Evolutionary conservation across 1,140 invertebrate species (phyloP).

Genomic region (Megalopta genalis): DNA sequence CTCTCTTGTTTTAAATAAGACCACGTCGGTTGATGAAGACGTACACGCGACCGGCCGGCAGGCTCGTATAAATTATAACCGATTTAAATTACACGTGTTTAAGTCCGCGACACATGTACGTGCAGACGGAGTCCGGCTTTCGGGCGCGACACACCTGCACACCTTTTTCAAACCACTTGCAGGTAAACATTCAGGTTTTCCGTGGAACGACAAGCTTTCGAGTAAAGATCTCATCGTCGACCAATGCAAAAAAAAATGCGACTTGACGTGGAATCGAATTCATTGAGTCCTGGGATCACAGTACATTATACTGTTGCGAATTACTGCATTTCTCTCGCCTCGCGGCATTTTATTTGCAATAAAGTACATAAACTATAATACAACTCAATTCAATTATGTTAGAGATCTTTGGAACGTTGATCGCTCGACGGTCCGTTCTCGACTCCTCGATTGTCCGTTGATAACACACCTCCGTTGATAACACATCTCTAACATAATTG

Average conservation of each 20-base stretch:
- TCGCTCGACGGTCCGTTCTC: no score
- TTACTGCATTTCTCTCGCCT: no score
- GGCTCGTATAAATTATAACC: slow-evolving; percentile 43
- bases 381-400: no score
- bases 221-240: slow-evolving; percentile 25
- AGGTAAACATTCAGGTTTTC: slow-evolving; percentile 40
- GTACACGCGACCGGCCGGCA: background rate
- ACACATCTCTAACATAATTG: no score
- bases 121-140: background rate
- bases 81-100: slow-evolving; percentile 36
- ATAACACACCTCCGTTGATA: no score
- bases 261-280: background rate
- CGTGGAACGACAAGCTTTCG: background rate
- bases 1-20: background rate
- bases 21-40: slow-evolving; percentile 11
- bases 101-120: slow-evolving; percentile 22
- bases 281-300: background rate
- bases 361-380: no score
- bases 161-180: slow-evolving; percentile 1
- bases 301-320: no score
- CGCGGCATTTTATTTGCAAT: no score
- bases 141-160: background rate
- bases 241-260: background rate
- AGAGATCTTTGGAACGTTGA: no score
- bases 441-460: no score